Percentiles rank a stretch among this genome's conserved stretches.
These are phyloP conservation scores for Hymenochirus boettgeri DNA, from an alignment of 2,113 vertebrate species.

Conservation along the genomic window DNA sequence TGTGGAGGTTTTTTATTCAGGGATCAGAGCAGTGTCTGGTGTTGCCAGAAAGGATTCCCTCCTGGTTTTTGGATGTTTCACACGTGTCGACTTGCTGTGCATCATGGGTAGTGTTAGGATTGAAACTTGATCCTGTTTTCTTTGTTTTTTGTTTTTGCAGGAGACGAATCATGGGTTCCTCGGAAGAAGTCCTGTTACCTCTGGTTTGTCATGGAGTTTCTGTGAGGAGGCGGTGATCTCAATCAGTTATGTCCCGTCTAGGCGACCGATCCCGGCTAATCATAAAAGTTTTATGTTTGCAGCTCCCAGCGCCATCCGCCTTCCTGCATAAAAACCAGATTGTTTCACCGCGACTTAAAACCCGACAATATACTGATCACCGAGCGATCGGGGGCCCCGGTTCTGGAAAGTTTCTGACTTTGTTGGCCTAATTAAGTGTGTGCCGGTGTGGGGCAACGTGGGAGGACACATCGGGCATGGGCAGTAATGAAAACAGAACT, in stretches of 20 bases:
- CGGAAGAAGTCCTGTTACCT: conserved; percentile 88
- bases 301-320: conserved; percentile 89
- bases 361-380: conserved; percentile 97
- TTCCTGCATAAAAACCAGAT: conserved; percentile 97
- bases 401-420: conserved; percentile 93
- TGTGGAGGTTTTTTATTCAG: too few relatives aligned
- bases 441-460: conserved; percentile 65
- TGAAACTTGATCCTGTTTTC: conserved; percentile 25
- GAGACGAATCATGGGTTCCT: conserved; percentile 82
- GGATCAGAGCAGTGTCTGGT: too few relatives aligned
- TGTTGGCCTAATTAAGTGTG: conserved; percentile 95
- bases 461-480: conserved; percentile 67
- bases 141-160: conserved; percentile 56
- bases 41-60: too few relatives aligned
- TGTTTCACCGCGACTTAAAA: conserved; percentile 90
- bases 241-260: conserved; percentile 89
- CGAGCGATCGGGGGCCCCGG: conserved; percentile 77
- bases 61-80: too few relatives aligned
- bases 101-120: too few relatives aligned
- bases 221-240: conserved; percentile 92
- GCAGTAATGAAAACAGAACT: conserved; percentile 66
- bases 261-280: conserved; percentile 81
- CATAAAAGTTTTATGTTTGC: conserved; percentile 93
- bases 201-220: conserved; percentile 98
- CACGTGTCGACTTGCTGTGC: too few relatives aligned